Evolutionary conservation across 2,113 vertebrate species (phyloP).

Genomic region (Tretioscincus oriximinensis): DNA sequence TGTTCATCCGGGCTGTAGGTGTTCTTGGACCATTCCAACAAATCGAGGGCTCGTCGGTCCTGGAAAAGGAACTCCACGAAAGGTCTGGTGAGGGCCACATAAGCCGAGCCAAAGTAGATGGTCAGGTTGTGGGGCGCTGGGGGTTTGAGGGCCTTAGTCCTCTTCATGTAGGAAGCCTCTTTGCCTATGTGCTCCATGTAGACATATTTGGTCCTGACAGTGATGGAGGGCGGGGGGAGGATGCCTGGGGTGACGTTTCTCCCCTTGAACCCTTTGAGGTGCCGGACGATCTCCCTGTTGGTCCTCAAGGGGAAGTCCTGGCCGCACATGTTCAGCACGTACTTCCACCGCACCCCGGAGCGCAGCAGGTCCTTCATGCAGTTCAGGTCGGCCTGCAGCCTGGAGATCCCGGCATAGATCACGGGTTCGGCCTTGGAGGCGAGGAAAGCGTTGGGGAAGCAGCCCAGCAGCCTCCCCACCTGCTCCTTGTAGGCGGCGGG

Average conservation of each 20-base stretch:
- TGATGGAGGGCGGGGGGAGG: constrained; percentile 42
- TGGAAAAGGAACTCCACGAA: constrained; percentile 65
- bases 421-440: constrained; percentile 58
- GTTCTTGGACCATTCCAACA: constrained; percentile 70
- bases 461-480: constrained; percentile 45
- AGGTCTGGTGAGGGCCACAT: constrained; percentile 66
- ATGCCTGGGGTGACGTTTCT: constrained; percentile 70
- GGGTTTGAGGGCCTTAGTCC: constrained; percentile 41
- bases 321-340: constrained; percentile 69
- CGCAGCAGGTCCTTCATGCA: constrained; percentile 64
- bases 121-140: constrained; percentile 67
- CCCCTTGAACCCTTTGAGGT: constrained; percentile 64
- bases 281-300: constrained; percentile 64
- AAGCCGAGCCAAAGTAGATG: constrained; percentile 73
- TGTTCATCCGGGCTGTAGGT: constrained; percentile 75
- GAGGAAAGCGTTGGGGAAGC: constrained; percentile 69
- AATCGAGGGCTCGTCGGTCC: constrained; percentile 63
- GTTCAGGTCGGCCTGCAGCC: constrained; percentile 70
- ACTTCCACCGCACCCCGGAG: constrained; percentile 53
- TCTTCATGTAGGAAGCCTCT: constrained; percentile 33
- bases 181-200: constrained; percentile 38
- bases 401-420: constrained; percentile 68
- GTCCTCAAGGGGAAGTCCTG: constrained; percentile 74
- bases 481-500: constrained; percentile 14
- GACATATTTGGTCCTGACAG: constrained; percentile 55